phyloP scores from a whole-genome alignment of 2,113 vertebrate species.

The Trachemys scripta region DNA sequence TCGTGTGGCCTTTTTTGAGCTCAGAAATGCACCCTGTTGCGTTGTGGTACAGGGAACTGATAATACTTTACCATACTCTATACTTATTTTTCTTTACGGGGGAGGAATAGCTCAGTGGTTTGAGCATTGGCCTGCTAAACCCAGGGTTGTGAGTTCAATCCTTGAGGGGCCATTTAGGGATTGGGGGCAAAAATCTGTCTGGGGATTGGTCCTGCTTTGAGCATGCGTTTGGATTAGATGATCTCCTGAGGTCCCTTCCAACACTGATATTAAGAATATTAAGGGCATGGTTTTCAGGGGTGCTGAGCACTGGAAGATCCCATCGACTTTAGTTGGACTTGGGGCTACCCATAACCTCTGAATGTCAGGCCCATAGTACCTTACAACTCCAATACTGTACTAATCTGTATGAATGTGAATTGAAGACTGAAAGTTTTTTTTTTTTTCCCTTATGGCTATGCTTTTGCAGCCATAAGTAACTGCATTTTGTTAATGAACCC shows the following conservation, averaged over 20 bases:
- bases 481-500: neutral
- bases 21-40: accelerated
- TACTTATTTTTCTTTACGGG: no score
- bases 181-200: no score
- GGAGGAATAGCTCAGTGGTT: no score
- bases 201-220: no score
- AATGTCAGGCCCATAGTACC: neutral
- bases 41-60: accelerated
- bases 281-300: neutral
- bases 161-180: no score
- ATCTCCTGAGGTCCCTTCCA: no score
- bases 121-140: no score
- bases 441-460: neutral
- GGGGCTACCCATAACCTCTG: accelerated
- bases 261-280: no score
- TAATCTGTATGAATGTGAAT: neutral
- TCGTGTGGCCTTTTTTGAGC: neutral
- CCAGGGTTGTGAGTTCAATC: no score
- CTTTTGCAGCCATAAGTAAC: neutral
- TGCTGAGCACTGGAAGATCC: accelerated
- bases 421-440: neutral
- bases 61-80: accelerated
- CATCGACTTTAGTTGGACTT: neutral
- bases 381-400: neutral
- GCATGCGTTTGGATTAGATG: no score